phyloP scores from a whole-genome alignment of 2,888 invertebrate genomes.

The Atherix ibis region DNA sequence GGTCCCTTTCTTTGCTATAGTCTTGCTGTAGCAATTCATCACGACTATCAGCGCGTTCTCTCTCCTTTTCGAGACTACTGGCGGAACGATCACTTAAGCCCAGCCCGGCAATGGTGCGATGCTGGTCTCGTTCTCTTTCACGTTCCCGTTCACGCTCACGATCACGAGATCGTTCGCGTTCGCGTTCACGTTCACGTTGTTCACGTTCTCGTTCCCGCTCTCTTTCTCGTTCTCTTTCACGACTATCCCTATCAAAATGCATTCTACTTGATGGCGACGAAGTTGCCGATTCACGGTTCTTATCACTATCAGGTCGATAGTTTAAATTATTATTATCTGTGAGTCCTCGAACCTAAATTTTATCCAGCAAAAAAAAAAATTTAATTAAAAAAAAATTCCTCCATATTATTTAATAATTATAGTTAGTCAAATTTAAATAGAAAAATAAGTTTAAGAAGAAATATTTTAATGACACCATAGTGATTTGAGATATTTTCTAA shows the following conservation, averaged over 20 bases:
- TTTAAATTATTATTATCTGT: constrained; percentile 62
- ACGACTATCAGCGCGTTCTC: constrained; percentile 27
- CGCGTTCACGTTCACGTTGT: constrained; percentile 22
- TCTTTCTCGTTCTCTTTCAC: constrained; percentile 23
- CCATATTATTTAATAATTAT: too few relatives aligned
- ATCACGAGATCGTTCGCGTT: constrained; percentile 19
- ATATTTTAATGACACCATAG: too few relatives aligned
- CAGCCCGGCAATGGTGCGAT: constrained; percentile 27
- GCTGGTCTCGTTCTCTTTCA: constrained; percentile 23
- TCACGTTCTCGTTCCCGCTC: constrained; percentile 23
- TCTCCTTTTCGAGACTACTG: constrained; percentile 21
- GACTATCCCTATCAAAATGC: constrained; percentile 16
- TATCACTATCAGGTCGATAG: constrained; percentile 31
- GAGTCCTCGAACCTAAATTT: constrained; percentile 54
- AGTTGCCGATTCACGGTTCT: constrained; percentile 30
- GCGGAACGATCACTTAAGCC: constrained; percentile 27
- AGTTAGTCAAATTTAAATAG: too few relatives aligned
- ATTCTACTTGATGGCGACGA: constrained; percentile 26
- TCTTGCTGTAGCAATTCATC: constrained; percentile 32
- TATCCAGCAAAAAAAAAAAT: constrained; percentile 4
- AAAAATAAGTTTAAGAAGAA: too few relatives aligned
- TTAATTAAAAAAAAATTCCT: constrained; percentile 4
- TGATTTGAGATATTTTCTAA: too few relatives aligned
- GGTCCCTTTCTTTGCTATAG: constrained; percentile 34
- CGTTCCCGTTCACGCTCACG: constrained; percentile 25